Evolutionary conservation across 2,113 vertebrate species (phyloP).

Genomic region (Nyctereutes procyonoides): DNA sequence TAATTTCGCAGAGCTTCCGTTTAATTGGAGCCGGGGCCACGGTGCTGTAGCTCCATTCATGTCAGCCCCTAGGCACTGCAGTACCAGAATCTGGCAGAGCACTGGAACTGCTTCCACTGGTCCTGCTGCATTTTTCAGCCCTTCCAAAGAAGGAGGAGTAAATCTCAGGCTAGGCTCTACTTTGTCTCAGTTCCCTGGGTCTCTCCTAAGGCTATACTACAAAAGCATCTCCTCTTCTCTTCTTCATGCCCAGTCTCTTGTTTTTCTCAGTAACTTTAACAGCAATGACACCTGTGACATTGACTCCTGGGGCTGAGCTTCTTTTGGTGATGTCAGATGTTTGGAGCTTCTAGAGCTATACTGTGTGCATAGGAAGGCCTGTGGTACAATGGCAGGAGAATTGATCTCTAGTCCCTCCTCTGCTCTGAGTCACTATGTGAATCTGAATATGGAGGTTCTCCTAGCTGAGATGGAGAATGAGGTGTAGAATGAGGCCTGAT

Average conservation of each 20-base stretch:
- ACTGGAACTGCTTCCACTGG: neutral
- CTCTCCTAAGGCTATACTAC: neutral
- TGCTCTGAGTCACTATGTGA: neutral
- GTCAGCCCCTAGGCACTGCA: neutral
- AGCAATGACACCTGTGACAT: neutral
- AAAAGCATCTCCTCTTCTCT: neutral
- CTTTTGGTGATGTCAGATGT: neutral
- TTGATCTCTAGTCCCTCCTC: neutral
- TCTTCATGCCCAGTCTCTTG: neutral
- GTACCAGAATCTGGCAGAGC: neutral
- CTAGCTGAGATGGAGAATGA: neutral
- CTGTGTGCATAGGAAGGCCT: neutral
- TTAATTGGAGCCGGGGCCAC: neutral
- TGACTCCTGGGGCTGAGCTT: neutral
- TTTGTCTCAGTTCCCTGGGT: neutral
- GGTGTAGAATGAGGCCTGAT: neutral
- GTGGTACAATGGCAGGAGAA: neutral
- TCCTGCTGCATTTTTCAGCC: neutral
- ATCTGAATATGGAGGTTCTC: neutral
- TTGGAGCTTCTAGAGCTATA: neutral
- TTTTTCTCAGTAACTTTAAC: neutral
- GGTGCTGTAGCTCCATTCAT: neutral
- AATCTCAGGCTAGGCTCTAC: neutral
- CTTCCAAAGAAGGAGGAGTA: neutral
- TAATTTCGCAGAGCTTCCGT: neutral